Evolutionary conservation across 2,888 invertebrate genomes (phyloP).

Genomic region (Limnephilus auricula): DNA sequence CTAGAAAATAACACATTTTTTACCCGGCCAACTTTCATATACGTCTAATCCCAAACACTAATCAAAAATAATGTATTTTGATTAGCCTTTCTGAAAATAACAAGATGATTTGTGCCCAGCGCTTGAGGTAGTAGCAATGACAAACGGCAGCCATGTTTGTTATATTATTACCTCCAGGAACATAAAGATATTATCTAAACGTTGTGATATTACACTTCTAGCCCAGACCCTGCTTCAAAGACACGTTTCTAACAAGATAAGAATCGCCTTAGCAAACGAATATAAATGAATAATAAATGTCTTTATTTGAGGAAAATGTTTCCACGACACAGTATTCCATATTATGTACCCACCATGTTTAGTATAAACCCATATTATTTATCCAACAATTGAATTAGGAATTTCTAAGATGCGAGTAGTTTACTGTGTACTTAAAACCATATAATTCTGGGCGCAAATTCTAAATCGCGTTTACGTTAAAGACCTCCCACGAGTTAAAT

Average conservation of each 20-base stretch:
- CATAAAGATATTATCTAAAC: conserved; percentile 34
- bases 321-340: background rate
- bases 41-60: background rate
- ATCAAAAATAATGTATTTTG: conserved; percentile 3
- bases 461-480: background rate
- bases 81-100: conserved; percentile 8
- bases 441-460: background rate
- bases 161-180: conserved; percentile 25
- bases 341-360: no score
- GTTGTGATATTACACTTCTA: conserved; percentile 39
- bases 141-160: conserved; percentile 26
- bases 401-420: background rate
- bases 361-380: background rate
- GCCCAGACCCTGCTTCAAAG: background rate
- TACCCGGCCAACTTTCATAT: background rate
- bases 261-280: conserved; percentile 31
- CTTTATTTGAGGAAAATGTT: conserved; percentile 22
- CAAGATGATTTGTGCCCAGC: conserved; percentile 32
- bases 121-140: conserved; percentile 28
- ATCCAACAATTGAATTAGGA: background rate
- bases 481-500: background rate
- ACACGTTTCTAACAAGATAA: conserved; percentile 32
- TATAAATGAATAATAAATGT: conserved; percentile 36
- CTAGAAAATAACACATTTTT: background rate
- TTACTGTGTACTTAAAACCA: background rate